These are phyloP conservation scores for Tiaroga cobitis DNA, from an alignment of 2,797 vertebrate genomes.

Conservation along the genomic window DNA sequence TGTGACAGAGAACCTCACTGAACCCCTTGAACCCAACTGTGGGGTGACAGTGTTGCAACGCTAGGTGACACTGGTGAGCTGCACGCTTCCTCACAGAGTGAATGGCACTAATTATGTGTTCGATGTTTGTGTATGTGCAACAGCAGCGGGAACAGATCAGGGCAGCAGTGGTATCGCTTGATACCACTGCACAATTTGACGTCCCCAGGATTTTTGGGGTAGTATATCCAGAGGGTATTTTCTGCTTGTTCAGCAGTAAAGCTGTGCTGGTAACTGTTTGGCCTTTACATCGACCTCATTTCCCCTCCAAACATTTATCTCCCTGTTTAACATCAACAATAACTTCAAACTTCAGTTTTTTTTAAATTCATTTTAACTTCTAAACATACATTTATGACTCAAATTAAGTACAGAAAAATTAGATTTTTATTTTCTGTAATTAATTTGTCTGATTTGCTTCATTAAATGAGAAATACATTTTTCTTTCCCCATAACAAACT, in stretches of 20 bases:
- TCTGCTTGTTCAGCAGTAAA: constrained; percentile 46
- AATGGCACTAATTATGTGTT: constrained; percentile 51
- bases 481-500: not conserved
- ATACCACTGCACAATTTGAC: constrained; percentile 45
- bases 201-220: constrained; percentile 43
- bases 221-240: constrained; percentile 4
- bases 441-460: not conserved
- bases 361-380: not conserved
- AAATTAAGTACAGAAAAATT: not conserved
- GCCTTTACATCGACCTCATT: constrained; percentile 41
- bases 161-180: constrained; percentile 17
- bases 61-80: constrained; percentile 62
- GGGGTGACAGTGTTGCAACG: constrained; percentile 49
- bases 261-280: constrained; percentile 40
- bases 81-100: constrained; percentile 28
- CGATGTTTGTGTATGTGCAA: constrained; percentile 25
- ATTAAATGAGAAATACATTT: not conserved
- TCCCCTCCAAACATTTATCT: constrained; percentile 19
- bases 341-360: too few relatives aligned
- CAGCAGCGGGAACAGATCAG: constrained; percentile 8
- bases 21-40: constrained; percentile 58
- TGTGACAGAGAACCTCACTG: constrained; percentile 40
- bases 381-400: not conserved
- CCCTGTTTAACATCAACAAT: not conserved
- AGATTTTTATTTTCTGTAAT: not conserved